These are phyloP conservation scores for Dipodomys ordii DNA, from an alignment of 2,113 vertebrate species.

Conservation along the genomic window DNA sequence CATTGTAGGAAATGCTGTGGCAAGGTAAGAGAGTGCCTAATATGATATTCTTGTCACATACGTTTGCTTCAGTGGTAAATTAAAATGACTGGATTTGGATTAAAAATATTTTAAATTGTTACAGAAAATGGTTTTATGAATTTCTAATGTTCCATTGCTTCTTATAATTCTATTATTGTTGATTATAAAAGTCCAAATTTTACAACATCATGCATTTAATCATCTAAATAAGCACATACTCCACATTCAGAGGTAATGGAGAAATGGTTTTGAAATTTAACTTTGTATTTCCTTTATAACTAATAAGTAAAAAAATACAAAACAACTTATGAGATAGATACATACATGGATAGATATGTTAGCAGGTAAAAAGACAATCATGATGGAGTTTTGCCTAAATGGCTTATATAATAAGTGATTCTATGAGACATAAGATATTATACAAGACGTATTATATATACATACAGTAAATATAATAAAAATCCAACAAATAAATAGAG, in stretches of 20 bases:
- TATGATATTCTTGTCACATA: slow-evolving; percentile 40
- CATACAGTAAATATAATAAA: neutral
- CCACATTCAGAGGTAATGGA: slow-evolving; percentile 13
- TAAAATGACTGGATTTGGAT: slow-evolving; percentile 33
- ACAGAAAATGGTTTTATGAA: slow-evolving; percentile 51
- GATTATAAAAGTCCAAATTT: slow-evolving; percentile 44
- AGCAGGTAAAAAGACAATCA: neutral
- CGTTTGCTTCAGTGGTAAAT: neutral
- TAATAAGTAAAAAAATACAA: slow-evolving; percentile 16
- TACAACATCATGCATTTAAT: slow-evolving; percentile 53
- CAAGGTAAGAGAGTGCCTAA: neutral
- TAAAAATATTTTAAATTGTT: slow-evolving; percentile 64
- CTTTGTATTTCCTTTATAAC: slow-evolving; percentile 51
- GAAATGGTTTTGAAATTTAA: slow-evolving; percentile 47
- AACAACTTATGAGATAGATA: slow-evolving; percentile 1
- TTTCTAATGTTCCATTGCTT: slow-evolving; percentile 49
- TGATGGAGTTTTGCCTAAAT: neutral
- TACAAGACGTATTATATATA: neutral
- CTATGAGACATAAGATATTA: neutral
- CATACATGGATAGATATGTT: too few relatives aligned
- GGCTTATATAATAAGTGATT: neutral
- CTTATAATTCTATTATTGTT: slow-evolving; percentile 54
- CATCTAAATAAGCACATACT: slow-evolving; percentile 5
- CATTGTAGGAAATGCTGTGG: neutral
- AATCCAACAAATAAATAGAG: neutral